A percentile compares a stretch with the other conserved stretches of the same genome.
phyloP scores from a whole-genome alignment of 1,140 invertebrate genomes.

The Acromyrmex charruanus region DNA sequence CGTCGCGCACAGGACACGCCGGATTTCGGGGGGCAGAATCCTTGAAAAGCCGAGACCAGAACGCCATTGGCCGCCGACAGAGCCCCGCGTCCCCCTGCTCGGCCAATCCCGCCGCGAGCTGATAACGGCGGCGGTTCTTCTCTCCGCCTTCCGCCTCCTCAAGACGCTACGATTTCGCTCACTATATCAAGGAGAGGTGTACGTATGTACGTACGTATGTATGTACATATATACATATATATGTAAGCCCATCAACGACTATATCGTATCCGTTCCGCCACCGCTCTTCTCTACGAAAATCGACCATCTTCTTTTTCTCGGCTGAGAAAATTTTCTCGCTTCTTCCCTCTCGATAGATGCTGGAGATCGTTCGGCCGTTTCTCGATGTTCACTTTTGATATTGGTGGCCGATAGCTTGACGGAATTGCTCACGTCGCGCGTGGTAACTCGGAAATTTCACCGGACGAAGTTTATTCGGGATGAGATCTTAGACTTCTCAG shows the following conservation, averaged over 20 bases:
- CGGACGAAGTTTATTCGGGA: conserved; percentile 40
- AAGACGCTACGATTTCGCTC: conserved; percentile 81
- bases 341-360: conserved; percentile 28
- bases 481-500: conserved; percentile 27
- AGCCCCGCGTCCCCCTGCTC: conserved; percentile 75
- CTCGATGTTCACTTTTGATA: conserved; percentile 43
- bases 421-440: conserved; percentile 41
- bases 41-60: conserved; percentile 85
- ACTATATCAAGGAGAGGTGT: conserved; percentile 66
- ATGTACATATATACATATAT: background rate
- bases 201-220: conserved; percentile 28
- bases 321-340: conserved; percentile 61
- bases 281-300: conserved; percentile 34
- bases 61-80: conserved; percentile 82
- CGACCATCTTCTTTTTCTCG: conserved; percentile 71
- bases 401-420: conserved; percentile 26
- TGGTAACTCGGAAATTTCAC: conserved; percentile 1
- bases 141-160: conserved; percentile 84
- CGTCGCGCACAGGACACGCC: conserved; percentile 57
- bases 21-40: conserved; percentile 80
- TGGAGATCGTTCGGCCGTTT: conserved; percentile 63
- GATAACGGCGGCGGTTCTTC: conserved; percentile 84
- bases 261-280: conserved; percentile 62
- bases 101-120: conserved; percentile 83
- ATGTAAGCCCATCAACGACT: conserved; percentile 48